Base-by-base conservation (phyloP, 2,888 invertebrate genomes). In the Mythimna ferrago region DNA sequence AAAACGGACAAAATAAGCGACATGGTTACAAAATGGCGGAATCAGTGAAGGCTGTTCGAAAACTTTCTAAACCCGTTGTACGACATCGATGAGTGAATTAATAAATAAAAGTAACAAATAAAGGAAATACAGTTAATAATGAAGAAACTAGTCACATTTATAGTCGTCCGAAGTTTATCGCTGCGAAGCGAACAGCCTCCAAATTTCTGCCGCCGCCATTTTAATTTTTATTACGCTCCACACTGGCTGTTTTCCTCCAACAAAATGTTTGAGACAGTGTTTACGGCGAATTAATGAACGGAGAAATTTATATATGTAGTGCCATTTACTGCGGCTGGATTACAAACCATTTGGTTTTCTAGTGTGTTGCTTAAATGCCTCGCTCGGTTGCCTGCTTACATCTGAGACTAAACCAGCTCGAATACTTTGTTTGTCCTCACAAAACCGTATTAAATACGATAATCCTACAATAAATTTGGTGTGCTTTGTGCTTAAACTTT, bases 1-100 rank as follows among this genome's bases (percentile, higher is more conserved):
- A 70, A 48, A 86, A 82, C 76, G 58, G 66, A 88, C 72, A 88
- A 86, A 76, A 88, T 83, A 90, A 93, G 92, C 92, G 92, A 88
- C 87, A 90, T 69, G 85, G 81, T 84, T 80, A 89, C 89, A 93
- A 94, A 94, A 95, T 95, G 96, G 96, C 96, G 96, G 95, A 94
- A 93, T 93, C 90, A 92, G 83, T 96, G 96, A 97, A 97, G 97
- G 97, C 97, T 97, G 97, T 97, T 97, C 97, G 97, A 97, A 97
- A 97, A 97, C 97, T 97, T 97, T 95, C 92, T 83, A 90, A 90
- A 91, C 89, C 88, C 91, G 90, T 71, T 89, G 89, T 87, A 78
- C 89, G 90, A 89, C 89, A 89, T 89, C 92, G 91, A 94, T 92
- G 93, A 94, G 90, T 90, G 91, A 93, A 66, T 80, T 67, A 71